These are phyloP conservation scores for Osmoderma eremita DNA, from an alignment of 2,888 invertebrate genomes.

Conservation along the genomic window DNA sequence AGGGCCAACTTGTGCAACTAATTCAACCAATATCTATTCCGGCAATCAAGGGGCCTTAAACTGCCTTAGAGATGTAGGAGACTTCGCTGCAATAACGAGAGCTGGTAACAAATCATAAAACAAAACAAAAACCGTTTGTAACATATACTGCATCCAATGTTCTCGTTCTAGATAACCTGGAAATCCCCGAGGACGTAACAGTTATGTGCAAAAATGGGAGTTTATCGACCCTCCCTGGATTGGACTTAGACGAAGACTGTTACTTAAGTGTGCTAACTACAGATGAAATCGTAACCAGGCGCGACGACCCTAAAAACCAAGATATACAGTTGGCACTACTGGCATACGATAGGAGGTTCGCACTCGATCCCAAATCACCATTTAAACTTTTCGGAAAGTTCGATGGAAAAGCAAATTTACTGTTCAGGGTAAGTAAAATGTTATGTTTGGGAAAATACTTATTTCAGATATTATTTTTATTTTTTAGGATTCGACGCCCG, in stretches of 20 bases:
- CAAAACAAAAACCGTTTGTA: too few relatives aligned
- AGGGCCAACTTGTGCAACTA: constrained; percentile 65
- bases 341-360: constrained; percentile 56
- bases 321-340: constrained; percentile 54
- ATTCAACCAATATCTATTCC: constrained; percentile 67
- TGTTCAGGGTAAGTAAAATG: constrained; percentile 67
- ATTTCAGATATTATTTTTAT: constrained; percentile 9
- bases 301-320: constrained; percentile 54
- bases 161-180: constrained; percentile 17
- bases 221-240: constrained; percentile 65
- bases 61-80: constrained; percentile 68
- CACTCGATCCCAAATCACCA: constrained; percentile 61
- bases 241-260: constrained; percentile 67
- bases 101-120: constrained; percentile 48
- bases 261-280: constrained; percentile 70
- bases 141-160: neutral
- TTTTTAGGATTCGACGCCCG: constrained; percentile 67
- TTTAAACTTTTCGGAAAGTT: constrained; percentile 71
- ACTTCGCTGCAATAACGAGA: constrained; percentile 69
- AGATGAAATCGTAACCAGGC: constrained; percentile 69
- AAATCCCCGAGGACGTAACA: constrained; percentile 59
- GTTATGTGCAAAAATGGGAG: constrained; percentile 72
- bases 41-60: constrained; percentile 71
- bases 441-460: too few relatives aligned
- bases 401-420: constrained; percentile 65